A percentile compares a stretch with the other conserved stretches of the same genome.
phyloP scores from a whole-genome alignment of 2,797 vertebrate genomes.

The Rhyacichthys aspro region DNA sequence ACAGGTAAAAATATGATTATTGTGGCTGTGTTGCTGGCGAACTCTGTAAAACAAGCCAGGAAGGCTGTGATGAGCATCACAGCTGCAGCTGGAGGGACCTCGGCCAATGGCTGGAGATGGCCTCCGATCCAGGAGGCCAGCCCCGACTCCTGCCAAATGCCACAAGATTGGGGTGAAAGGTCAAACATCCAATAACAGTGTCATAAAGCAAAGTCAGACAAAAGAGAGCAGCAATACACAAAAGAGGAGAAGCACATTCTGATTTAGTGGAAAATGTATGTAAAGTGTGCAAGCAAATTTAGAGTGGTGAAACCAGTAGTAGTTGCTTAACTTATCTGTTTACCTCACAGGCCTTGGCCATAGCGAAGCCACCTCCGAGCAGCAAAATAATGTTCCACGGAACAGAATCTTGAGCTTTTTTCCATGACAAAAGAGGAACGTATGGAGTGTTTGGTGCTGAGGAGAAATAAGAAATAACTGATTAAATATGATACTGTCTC shows the following conservation, averaged over 20 bases:
- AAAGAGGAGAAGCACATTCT: background rate
- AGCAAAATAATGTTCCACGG: conserved; percentile 97
- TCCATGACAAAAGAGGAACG: conserved; percentile 91
- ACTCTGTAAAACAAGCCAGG: conserved; percentile 93
- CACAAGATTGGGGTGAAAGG: conserved; percentile 30
- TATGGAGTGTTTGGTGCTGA: conserved; percentile 87
- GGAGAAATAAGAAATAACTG: conserved; percentile 26
- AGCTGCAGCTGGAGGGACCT: conserved; percentile 84
- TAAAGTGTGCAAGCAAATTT: too few species aligned
- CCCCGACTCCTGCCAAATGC: conserved; percentile 87
- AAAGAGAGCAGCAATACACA: conserved; percentile 15
- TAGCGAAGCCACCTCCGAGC: conserved; percentile 95
- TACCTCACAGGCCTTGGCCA: conserved; percentile 98
- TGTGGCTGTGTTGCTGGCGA: conserved; percentile 96
- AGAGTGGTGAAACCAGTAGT: too few species aligned
- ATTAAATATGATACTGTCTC: too few species aligned
- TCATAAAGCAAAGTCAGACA: conserved; percentile 37
- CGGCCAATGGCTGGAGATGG: conserved; percentile 88
- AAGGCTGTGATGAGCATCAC: conserved; percentile 89
- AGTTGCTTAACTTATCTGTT: background rate
- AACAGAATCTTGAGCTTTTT: conserved; percentile 89
- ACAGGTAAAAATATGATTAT: conserved; percentile 96
- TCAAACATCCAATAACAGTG: conserved; percentile 44
- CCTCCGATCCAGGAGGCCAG: conserved; percentile 92
- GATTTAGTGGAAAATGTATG: too few species aligned